Evolutionary conservation across 2,888 invertebrate genomes (phyloP), one percentile per base, ranked within the genome.

Genomic region (Clusia tigrina): DNA sequence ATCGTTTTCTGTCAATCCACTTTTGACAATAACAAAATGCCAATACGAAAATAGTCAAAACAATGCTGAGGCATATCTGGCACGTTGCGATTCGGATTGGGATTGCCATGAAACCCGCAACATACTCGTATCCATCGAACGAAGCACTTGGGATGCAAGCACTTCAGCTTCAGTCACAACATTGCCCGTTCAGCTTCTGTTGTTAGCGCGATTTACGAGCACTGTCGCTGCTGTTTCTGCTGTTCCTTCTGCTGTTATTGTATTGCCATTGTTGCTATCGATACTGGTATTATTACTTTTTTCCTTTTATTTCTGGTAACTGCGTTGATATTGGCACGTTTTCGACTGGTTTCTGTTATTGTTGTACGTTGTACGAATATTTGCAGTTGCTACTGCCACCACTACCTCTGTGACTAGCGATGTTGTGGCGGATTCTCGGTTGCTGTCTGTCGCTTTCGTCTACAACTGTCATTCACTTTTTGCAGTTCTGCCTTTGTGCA

Each of bases 261-360:
- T 12, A 32, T 12, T 9, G 12, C 32, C 5, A 32, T 12, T 9
- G 32, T 12, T 9, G 12, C 32, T 32, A 12, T 12, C 32, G 12
- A 32, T 42, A n/a, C n/a, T 42, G n/a, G n/a, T 42, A 42, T 42
- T 42, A 10, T 42, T 15, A 17, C 42, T n/a, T n/a, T 42, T 42
- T 32, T 32, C 12, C 12, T 32, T 32, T 9, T 32, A 48, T 48
- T 48, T 20, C 22, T n/a, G n/a, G n/a, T n/a, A 17, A 56, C 51
- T 57, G 57, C 53, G 42, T 58, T 53, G 32, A 53, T 57, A 53
- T 62, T 53, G 42, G 26, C 62, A 53, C 52, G 26, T 57, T 62
- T 57, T 26, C 48, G 15, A 48, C 48, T 48, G 48, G 12, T 42
- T 42, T 3, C 15, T 20, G 48, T 48, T 48, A 22, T 15, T 48